A percentile compares a stretch with the other conserved stretches of the same genome.
phyloP scores from a whole-genome alignment of 2,888 invertebrate genomes.

The Diarsia brunnea region DNA sequence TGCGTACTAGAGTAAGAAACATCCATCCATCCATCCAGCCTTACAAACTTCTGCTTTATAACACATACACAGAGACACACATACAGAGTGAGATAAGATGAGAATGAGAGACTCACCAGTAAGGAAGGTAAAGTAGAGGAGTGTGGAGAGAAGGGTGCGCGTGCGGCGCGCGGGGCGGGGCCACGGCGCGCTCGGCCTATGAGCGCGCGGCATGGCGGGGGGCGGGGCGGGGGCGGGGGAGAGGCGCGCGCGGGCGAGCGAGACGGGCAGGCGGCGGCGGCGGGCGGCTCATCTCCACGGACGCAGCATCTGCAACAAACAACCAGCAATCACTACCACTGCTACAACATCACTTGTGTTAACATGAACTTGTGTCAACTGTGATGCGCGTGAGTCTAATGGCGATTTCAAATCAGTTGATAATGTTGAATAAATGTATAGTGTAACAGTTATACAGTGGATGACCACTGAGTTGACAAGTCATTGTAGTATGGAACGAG shows the following conservation, averaged over 20 bases:
- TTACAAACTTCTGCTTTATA: not conserved
- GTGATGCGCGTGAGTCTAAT: not conserved
- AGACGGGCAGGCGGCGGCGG: constrained; percentile 59
- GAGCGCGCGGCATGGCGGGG: constrained; percentile 54
- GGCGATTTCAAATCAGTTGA: not conserved
- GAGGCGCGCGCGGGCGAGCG: constrained; percentile 47
- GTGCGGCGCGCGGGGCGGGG: constrained; percentile 61
- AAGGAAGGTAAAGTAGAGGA: constrained; percentile 74
- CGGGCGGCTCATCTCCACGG: constrained; percentile 76
- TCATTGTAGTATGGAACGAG: not conserved
- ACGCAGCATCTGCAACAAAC: constrained; percentile 72
- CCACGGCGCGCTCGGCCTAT: constrained; percentile 47
- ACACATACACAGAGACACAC: not conserved
- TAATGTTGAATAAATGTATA: not conserved
- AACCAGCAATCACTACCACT: not conserved
- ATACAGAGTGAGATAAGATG: not conserved
- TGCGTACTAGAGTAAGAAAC: not conserved
- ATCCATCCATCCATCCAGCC: not conserved
- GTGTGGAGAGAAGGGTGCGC: constrained; percentile 65
- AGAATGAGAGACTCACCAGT: constrained; percentile 69
- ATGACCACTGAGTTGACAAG: not conserved
- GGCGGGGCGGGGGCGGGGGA: constrained; percentile 59
- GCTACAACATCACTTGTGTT: not conserved
- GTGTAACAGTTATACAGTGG: not conserved
- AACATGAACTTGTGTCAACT: not conserved